A percentile compares a stretch with the other conserved stretches of the same genome.
phyloP scores from a whole-genome alignment of 2,113 vertebrate genomes.

The Rhinopomastus cyanomelas region DNA sequence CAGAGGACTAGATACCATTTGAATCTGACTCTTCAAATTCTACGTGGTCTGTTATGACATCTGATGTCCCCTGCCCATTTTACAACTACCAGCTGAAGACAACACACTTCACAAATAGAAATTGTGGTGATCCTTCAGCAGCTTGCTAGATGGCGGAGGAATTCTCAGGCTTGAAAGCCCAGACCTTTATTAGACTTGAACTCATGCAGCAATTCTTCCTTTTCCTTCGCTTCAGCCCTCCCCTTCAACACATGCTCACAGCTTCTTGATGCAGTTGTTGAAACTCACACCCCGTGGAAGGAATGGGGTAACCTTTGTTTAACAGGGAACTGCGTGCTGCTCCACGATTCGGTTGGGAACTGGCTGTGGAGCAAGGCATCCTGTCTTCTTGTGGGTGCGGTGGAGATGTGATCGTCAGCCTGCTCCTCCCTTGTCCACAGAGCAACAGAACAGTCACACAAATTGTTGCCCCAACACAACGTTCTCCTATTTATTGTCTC shows the following conservation, averaged over 20 bases:
- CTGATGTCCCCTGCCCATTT: background rate
- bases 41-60: background rate
- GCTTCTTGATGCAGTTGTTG: background rate
- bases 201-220: background rate
- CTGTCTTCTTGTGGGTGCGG: background rate
- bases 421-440: background rate
- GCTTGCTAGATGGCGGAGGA: background rate
- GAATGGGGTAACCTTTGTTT: background rate
- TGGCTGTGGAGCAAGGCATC: background rate
- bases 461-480: background rate
- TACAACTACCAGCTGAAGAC: background rate
- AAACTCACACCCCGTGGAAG: background rate
- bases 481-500: background rate
- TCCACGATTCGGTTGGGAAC: background rate
- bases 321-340: background rate
- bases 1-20: background rate
- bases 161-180: background rate
- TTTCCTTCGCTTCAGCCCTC: accelerated
- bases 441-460: background rate
- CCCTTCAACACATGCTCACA: background rate
- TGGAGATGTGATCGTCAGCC: background rate
- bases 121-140: background rate
- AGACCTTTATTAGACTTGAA: background rate
- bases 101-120: background rate
- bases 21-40: background rate